These are phyloP conservation scores for Caenorhabditis sp. DNA, from an alignment of 2,888 invertebrate species.

Conservation along the genomic window DNA sequence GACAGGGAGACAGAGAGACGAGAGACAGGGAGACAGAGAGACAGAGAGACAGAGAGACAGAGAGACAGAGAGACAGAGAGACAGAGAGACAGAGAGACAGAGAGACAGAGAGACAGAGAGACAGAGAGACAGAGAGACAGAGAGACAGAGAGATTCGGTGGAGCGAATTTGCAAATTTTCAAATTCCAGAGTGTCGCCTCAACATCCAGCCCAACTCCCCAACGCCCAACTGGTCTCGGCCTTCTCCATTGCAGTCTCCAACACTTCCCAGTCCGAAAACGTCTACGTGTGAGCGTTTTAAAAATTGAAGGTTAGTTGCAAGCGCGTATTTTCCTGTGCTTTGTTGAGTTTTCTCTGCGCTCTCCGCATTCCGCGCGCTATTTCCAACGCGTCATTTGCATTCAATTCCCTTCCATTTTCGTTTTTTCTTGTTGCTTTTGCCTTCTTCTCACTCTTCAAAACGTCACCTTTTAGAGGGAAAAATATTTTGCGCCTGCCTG, in stretches of 20 bases:
- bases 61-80: too few relatives aligned
- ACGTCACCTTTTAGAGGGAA: not conserved
- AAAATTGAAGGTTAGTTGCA: slow-evolving; percentile 64
- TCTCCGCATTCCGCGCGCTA: not conserved
- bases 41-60: too few relatives aligned
- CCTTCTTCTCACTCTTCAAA: not conserved
- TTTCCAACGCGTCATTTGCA: slow-evolving; percentile 1
- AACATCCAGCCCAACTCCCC: slow-evolving; percentile 42
- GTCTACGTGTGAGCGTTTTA: slow-evolving; percentile 71
- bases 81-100: too few relatives aligned
- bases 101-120: too few relatives aligned
- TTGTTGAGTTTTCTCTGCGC: slow-evolving; percentile 4
- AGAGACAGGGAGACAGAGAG: too few relatives aligned
- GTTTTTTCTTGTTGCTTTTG: too few relatives aligned
- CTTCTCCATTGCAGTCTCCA: slow-evolving; percentile 72
- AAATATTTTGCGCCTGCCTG: not conserved
- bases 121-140: too few relatives aligned
- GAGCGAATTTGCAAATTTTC: too few relatives aligned
- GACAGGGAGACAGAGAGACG: too few relatives aligned
- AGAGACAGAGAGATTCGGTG: too few relatives aligned
- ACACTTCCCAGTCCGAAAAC: slow-evolving; percentile 72
- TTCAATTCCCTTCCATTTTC: too few relatives aligned
- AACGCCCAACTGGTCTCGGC: slow-evolving; percentile 62
- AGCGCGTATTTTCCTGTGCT: not conserved
- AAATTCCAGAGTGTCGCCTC: slow-evolving; percentile 25